Evolutionary conservation across 1,140 invertebrate genomes (phyloP).

Genomic region (Centruroides vittatus): DNA sequence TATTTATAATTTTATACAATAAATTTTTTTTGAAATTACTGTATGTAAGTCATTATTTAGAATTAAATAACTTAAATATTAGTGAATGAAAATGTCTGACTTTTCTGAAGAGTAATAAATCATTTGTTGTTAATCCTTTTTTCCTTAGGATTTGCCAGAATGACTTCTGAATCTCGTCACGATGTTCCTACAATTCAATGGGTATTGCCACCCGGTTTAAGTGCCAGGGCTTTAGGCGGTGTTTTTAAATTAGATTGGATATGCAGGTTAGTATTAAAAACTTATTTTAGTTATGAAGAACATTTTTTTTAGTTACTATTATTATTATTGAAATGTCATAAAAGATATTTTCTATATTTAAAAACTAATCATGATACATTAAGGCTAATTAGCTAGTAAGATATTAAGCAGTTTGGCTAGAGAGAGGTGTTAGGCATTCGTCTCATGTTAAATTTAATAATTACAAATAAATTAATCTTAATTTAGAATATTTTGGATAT

Average conservation of each 20-base stretch:
- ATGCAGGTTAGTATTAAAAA: conserved; percentile 39
- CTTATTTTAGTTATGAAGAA: not conserved
- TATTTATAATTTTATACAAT: too few relatives aligned
- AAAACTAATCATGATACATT: not conserved
- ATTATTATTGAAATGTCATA: too few relatives aligned
- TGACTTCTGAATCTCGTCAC: conserved; percentile 71
- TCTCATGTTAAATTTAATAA: not conserved
- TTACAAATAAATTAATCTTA: too few relatives aligned
- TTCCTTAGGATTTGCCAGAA: conserved; percentile 70
- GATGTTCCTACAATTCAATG: conserved; percentile 80
- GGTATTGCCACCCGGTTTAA: conserved; percentile 89
- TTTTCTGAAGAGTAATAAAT: too few relatives aligned
- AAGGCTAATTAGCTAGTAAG: not conserved
- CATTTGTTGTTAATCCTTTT: not conserved
- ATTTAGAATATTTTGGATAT: too few relatives aligned
- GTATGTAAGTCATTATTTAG: too few relatives aligned
- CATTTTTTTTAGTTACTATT: not conserved
- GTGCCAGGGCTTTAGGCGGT: conserved; percentile 79
- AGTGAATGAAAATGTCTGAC: too few relatives aligned
- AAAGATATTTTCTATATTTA: not conserved
- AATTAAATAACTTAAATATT: too few relatives aligned
- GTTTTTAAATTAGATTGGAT: conserved; percentile 96
- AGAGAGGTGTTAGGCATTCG: too few relatives aligned
- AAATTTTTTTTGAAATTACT: too few relatives aligned
- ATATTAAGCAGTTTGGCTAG: too few relatives aligned